Conservation (phyloP, 2,113 vertebrate species). For the Scalopus aquaticus region DNA sequence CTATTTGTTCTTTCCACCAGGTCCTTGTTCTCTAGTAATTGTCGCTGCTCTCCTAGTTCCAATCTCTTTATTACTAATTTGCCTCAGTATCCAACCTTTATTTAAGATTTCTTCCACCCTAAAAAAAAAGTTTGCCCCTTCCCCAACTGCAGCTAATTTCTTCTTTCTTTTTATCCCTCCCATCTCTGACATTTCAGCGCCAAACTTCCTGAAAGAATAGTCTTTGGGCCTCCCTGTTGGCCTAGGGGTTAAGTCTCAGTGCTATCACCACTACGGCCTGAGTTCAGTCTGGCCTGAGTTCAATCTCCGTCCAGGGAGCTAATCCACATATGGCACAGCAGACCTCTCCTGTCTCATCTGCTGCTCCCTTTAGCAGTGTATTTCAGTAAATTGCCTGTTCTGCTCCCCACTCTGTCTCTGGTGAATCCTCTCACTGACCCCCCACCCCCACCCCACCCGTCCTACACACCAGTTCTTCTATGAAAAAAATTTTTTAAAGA, state of each 20-base stretch:
- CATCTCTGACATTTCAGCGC: conserved; percentile 28
- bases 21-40: conserved; percentile 30
- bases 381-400: too few relatives aligned
- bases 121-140: background rate
- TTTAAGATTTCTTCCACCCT: background rate
- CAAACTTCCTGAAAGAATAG: conserved; percentile 30
- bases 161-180: conserved; percentile 6
- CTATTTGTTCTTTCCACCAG: background rate
- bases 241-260: too few relatives aligned
- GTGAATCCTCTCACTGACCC: too few relatives aligned
- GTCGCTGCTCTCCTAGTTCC: background rate
- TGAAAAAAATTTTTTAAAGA: too few relatives aligned
- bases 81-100: background rate
- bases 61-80: background rate
- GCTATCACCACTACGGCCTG: too few relatives aligned
- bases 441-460: too few relatives aligned
- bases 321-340: background rate
- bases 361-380: too few relatives aligned
- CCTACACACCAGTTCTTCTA: too few relatives aligned
- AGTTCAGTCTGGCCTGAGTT: too few relatives aligned
- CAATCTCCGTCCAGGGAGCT: too few relatives aligned
- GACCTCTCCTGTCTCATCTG: too few relatives aligned
- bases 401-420: too few relatives aligned
- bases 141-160: background rate
- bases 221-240: background rate